Base-by-base conservation (phyloP, 2,797 vertebrate species). In the Arnoldichthys spilopterus region DNA sequence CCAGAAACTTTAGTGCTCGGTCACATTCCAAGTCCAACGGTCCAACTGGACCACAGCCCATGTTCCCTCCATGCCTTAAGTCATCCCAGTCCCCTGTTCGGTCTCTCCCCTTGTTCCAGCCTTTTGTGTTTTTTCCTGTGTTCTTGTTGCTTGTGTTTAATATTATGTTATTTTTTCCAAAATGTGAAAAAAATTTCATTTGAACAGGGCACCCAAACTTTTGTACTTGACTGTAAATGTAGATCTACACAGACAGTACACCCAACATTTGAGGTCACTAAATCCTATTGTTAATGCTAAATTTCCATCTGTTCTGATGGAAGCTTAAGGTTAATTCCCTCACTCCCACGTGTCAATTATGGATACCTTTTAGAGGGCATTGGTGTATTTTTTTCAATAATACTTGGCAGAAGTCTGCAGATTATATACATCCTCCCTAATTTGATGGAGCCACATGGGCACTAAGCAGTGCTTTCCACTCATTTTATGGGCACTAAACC, bases 401-500 rank as follows among this genome's bases (percentile, higher is more conserved):
- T 12, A 63, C 61, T 9, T 72, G 1, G 22, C 71, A 63, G 22
- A 51, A 53, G 12, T n/a, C 9, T 12, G 49, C 20, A 72, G 20
- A 15, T 7, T 40, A 47, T 47, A 32, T 11, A 62, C 11, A 64
- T 32, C 58, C 61, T 51, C 32, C 15, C 2, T 76, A 9, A 40
- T 58, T 67, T 18, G 24, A 76, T 34, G 26, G 1, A 3, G 24
- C 6, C 18, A 56, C 12, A 30, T 16, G 40, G 76, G 54, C 56
- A 30, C 26, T 18, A 56, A 40, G 37, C 18, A 6, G 18, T 56
- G 22, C 22, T 49, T 74, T 51, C 26, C 71, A 61, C 30, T 53
- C 3, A 28, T 61, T 72, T 51, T 63, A 61, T 67, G 16, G 40
- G 11, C 40, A 74, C 56, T 64, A 26, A 49, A 61, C 58, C 15